Base-by-base conservation (phyloP, 2,797 vertebrate genomes). In the Chelonia mydas region DNA sequence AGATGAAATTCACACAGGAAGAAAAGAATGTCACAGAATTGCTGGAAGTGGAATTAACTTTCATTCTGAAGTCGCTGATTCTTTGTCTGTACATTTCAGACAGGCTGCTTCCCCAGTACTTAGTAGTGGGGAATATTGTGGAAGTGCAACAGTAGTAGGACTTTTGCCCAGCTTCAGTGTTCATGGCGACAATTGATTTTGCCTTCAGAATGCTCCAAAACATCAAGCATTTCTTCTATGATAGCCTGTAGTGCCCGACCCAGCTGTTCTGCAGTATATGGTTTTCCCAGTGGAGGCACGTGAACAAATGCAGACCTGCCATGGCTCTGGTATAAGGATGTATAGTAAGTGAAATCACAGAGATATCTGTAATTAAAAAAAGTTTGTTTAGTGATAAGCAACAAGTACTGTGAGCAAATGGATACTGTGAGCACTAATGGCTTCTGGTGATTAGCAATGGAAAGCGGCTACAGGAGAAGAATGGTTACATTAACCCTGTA, bases 331-430 rank as follows among this genome's bases (percentile, higher is more conserved):
- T 99, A 98, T 88, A 99, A 94, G 12, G 99, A 99, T 0, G 98
- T 99, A 97, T 99, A 99, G 98, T 99, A 99, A 76, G 99, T 99
- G 98, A 99, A 99, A 97, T 99, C 99, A 84, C 99, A 99, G 9
- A 99, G 98, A 97, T 99, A 99, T 94, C 99, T 99, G 94, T 15
- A 88, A 81, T 1, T 74, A 50, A 90, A 2, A 0, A 57, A 6
- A 12, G 27, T 1, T 81, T 1, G 12, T 6, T 79, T 5, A 83
- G 53, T 7, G n/a, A 80, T 33, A 45, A 3, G 5, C 0, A 50
- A 54, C 31, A 37, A 72, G 41, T 1, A 28, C 5, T 1, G 3
- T 0, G 1, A 11, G 83, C 41, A 19, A 45, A 17, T 9, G 0
- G 45, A 72, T 37, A 37, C 5, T n/a, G n/a, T n/a, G n/a, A n/a